Evolutionary conservation across 1,140 invertebrate genomes (phyloP).

Genomic region (Microplitis demolitor): DNA sequence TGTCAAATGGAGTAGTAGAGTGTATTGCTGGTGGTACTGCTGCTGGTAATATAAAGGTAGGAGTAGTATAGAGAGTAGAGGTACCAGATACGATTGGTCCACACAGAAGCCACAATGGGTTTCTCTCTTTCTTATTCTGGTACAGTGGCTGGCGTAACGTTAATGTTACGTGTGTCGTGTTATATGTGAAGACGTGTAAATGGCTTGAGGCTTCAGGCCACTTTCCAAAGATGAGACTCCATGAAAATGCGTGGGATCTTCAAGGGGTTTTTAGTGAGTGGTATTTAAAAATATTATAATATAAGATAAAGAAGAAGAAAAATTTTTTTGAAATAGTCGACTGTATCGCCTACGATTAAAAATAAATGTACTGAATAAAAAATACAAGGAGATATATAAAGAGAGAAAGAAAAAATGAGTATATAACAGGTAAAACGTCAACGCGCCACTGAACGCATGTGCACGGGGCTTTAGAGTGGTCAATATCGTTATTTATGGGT

Average conservation of each 20-base stretch:
- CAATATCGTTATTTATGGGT: conserved; percentile 53
- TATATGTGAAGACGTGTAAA: conserved; percentile 5
- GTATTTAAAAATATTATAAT: neutral
- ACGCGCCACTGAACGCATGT: neutral
- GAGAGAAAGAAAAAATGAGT: conserved; percentile 7
- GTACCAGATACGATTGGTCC: conserved; percentile 37
- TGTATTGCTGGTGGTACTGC: neutral
- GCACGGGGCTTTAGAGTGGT: conserved; percentile 33
- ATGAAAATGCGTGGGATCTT: conserved; percentile 9
- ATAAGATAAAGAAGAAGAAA: neutral
- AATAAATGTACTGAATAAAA: neutral
- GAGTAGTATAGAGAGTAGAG: neutral
- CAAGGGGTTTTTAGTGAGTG: neutral
- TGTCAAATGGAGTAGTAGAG: conserved; percentile 8
- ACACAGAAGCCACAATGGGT: conserved; percentile 25
- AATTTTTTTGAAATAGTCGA: neutral
- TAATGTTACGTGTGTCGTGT: neutral
- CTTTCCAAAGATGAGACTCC: neutral
- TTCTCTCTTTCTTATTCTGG: neutral
- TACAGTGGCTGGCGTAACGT: no score
- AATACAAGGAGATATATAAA: conserved; percentile 11
- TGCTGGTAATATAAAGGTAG: no score
- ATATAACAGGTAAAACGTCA: conserved; percentile 6
- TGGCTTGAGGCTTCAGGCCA: neutral
- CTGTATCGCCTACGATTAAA: neutral